Evolutionary conservation across 2,113 vertebrate genomes (phyloP), one percentile per base, ranked within the genome.

Genomic region (Chunga burmeisteri): DNA sequence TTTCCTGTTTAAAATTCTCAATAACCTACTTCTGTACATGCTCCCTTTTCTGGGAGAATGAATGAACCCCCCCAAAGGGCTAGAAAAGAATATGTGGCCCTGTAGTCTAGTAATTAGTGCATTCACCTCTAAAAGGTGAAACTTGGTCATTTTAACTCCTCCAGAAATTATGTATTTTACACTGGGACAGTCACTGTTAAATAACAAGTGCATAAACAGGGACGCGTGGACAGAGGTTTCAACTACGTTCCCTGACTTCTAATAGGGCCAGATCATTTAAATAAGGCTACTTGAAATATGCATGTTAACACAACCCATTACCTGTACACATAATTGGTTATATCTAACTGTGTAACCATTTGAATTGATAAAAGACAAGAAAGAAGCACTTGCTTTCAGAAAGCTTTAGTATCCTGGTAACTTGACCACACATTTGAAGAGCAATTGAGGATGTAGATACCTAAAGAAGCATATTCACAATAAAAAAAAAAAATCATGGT

Each of bases 61-160:
- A n/a, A 16, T 3, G 59, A 70, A 62, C 15, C 3, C 17, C 6
- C 10, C 1, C 19, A 29, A 2, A 40, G 5, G 3, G 6, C 21
- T 61, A 52, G 17, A 65, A 65, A 70, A 73, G 6, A 62, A 55
- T 22, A 26, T 0, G 0, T 44, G 17, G 34, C 23, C 44, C 34
- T 53, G 17, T 26, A 42, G 19, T 20, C 22, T 15, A 46, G 11
- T 20, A 36, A 50, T 73, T 59, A 22, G 5, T 20, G 14, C 17
- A 70, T 36, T 84, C 34, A 36, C 12, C 16, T 59, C 30, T 55
- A 12, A 55, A 73, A 75, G 25, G 16, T 25, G 11, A 73, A 77
- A 47, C 16, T 6, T 58, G 4, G 13, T 42, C 6, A 9, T 50
- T 80, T 30, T 65, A 44, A 30, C 65, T 88, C 36, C 62, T 85